phyloP scores from a whole-genome alignment of 1,140 invertebrate species.

The Meloidogyne exigua region DNA sequence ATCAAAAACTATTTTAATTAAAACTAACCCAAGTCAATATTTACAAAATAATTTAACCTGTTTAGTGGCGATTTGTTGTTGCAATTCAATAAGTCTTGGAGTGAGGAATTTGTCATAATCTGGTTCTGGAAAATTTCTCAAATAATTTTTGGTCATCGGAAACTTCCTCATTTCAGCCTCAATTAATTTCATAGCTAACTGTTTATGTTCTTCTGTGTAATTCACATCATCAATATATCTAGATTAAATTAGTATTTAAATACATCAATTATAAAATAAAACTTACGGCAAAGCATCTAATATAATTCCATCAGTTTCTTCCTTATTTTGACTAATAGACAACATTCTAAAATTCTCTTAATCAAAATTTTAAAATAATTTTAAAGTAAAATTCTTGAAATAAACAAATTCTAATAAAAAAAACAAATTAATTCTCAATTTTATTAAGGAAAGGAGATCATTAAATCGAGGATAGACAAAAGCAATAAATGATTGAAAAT shows the following conservation, averaged over 20 bases:
- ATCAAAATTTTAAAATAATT: neutral
- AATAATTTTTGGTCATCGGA: slow-evolving; percentile 50
- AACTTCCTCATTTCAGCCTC: slow-evolving; percentile 39
- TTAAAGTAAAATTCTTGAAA: slow-evolving; percentile 3
- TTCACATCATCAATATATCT: slow-evolving; percentile 44
- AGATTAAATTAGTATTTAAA: slow-evolving; percentile 16
- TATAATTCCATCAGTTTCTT: slow-evolving; percentile 10
- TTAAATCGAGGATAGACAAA: neutral
- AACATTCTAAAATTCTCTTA: neutral
- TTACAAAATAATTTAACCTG: slow-evolving; percentile 45
- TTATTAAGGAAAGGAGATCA: neutral
- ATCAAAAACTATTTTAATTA: neutral
- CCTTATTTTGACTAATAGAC: neutral
- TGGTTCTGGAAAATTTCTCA: slow-evolving; percentile 39
- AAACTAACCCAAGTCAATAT: neutral
- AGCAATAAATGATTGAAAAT: neutral
- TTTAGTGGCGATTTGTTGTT: slow-evolving; percentile 36
- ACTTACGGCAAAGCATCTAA: slow-evolving; percentile 28
- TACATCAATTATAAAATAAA: neutral
- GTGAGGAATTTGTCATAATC: slow-evolving; percentile 48
- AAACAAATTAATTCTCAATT: neutral
- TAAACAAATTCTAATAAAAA: neutral
- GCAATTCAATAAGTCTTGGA: slow-evolving; percentile 30
- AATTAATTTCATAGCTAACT: slow-evolving; percentile 44
- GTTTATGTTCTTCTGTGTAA: slow-evolving; percentile 46